These are phyloP conservation scores for Diachasma alloeum DNA, from an alignment of 1,140 invertebrate genomes.

Conservation along the genomic window DNA sequence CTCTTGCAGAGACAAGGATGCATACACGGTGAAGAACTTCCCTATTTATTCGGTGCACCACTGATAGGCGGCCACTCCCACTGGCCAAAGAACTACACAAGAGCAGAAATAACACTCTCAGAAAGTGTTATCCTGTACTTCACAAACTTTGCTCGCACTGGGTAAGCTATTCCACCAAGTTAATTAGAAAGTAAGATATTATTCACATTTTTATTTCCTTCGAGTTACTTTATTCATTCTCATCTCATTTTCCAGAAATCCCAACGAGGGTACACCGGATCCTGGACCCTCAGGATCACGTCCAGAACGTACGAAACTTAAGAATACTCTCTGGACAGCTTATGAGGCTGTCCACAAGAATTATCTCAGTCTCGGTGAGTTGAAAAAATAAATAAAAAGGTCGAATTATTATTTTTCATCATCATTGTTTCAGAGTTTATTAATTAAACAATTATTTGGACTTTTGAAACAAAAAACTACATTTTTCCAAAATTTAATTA, in stretches of 20 bases:
- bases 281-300: constrained; percentile 73
- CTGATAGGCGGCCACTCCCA: constrained; percentile 82
- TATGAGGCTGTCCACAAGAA: constrained; percentile 93
- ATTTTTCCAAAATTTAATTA: constrained; percentile 47
- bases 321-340: constrained; percentile 89
- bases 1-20: constrained; percentile 79
- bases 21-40: constrained; percentile 91
- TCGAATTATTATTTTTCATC: too few relatives aligned
- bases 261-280: constrained; percentile 79
- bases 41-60: constrained; percentile 87
- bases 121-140: constrained; percentile 94
- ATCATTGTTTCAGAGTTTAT: too few relatives aligned
- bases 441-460: too few relatives aligned
- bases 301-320: constrained; percentile 79
- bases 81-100: constrained; percentile 89
- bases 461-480: too few relatives aligned
- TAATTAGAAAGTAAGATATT: background rate
- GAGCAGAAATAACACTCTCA: constrained; percentile 85
- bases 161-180: constrained; percentile 71
- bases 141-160: constrained; percentile 97
- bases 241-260: constrained; percentile 73
- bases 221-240: background rate
- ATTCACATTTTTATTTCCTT: background rate
- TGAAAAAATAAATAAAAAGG: background rate
- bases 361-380: constrained; percentile 85